These are phyloP conservation scores for Lissocephala sabroskyi DNA, from an alignment of 2,888 invertebrate species.

Conservation along the genomic window DNA sequence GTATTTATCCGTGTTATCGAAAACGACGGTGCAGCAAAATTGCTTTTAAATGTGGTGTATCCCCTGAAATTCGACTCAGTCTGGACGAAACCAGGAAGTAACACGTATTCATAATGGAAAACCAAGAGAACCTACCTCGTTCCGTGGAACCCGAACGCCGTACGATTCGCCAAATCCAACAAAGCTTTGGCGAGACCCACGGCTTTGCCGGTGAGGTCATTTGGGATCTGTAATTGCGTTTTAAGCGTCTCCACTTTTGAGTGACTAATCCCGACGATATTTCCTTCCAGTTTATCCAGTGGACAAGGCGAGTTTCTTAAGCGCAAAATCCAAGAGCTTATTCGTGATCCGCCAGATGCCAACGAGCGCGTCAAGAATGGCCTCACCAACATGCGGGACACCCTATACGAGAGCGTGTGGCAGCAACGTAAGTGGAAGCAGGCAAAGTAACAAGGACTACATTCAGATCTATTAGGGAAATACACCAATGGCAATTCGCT, in stretches of 20 bases:
- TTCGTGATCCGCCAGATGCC: conserved; percentile 33
- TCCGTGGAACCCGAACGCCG: no score
- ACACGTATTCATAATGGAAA: no score
- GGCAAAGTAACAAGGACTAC: neutral
- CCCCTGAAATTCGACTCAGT: no score
- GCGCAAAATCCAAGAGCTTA: conserved; percentile 42
- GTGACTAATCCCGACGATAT: neutral
- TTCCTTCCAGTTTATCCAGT: conserved; percentile 34
- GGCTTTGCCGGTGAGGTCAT: conserved; percentile 43
- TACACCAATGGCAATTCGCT: conserved; percentile 63
- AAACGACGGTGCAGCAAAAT: no score
- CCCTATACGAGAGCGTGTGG: conserved; percentile 56
- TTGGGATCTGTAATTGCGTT: conserved; percentile 55
- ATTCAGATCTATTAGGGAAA: conserved; percentile 47
- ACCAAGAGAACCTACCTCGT: no score
- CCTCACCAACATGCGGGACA: conserved; percentile 24
- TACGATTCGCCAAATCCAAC: conserved; percentile 46
- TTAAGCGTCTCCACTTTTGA: conserved; percentile 26
- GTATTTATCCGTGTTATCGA: no score
- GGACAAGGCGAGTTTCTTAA: conserved; percentile 29
- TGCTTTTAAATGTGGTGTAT: no score
- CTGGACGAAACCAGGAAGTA: no score
- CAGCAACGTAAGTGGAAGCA: conserved; percentile 55
- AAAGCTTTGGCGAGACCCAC: conserved; percentile 51
- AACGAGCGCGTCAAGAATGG: conserved; percentile 15